These are phyloP conservation scores for Poecilia gillii DNA, from an alignment of 2,797 vertebrate species.

Conservation along the genomic window DNA sequence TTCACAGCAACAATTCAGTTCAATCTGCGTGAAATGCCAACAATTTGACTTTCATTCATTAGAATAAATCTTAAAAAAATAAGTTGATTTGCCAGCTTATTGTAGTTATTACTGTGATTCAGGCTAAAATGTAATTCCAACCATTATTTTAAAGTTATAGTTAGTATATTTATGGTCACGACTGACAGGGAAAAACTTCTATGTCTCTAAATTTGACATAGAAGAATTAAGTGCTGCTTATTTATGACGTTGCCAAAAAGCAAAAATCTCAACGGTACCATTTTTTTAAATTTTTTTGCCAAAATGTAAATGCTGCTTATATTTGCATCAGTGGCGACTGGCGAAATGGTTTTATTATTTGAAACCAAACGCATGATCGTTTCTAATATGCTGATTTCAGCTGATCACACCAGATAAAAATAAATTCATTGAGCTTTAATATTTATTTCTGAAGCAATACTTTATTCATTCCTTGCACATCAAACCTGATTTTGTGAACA, in stretches of 20 bases:
- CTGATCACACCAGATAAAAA: background rate
- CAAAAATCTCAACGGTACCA: background rate
- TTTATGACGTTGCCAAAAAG: background rate
- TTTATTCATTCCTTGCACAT: slow-evolving; percentile 15
- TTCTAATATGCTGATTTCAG: background rate
- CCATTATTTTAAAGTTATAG: background rate
- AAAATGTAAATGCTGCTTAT: background rate
- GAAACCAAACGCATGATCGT: background rate
- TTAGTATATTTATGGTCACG: background rate
- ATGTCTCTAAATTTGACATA: background rate
- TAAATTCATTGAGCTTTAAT: slow-evolving; percentile 12
- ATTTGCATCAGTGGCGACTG: background rate
- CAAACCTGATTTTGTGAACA: background rate
- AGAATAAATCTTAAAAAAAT: background rate
- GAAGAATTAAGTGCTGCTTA: slow-evolving; percentile 5
- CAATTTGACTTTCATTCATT: background rate
- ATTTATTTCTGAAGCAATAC: slow-evolving; percentile 45
- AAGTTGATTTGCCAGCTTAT: background rate
- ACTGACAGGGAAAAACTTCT: background rate
- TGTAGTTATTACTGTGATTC: background rate
- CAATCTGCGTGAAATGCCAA: background rate
- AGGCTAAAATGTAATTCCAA: background rate
- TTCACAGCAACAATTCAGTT: background rate
- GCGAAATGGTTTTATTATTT: background rate
- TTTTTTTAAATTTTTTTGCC: background rate